phyloP scores from a whole-genome alignment of 2,113 vertebrate species.

The Engraulis encrasicolus region DNA sequence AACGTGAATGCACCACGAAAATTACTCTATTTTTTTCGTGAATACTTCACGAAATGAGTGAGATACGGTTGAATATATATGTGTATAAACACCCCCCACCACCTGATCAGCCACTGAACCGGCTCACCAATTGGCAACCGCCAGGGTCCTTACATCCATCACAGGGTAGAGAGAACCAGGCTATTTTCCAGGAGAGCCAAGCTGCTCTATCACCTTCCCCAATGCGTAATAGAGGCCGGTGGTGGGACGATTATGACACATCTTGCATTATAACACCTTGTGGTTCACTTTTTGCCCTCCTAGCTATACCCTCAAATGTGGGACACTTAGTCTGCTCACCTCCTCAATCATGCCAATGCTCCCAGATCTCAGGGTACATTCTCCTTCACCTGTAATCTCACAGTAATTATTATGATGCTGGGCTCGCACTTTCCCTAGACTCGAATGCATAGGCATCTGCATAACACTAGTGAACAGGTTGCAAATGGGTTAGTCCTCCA shows the following conservation, averaged over 20 bases:
- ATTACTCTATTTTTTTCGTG: too few relatives aligned
- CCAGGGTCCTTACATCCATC: constrained; percentile 33
- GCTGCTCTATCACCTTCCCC: constrained; percentile 34
- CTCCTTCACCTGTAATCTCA: neutral
- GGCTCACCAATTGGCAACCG: constrained; percentile 2
- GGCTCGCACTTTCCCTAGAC: neutral
- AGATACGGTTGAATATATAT: too few relatives aligned
- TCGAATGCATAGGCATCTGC: constrained; percentile 7
- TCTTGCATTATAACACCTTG: constrained; percentile 26
- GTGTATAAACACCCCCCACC: constrained; percentile 17
- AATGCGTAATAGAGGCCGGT: constrained; percentile 27
- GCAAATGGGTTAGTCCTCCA: neutral
- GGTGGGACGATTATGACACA: constrained; percentile 21
- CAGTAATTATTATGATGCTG: constrained; percentile 18
- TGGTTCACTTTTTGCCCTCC: neutral
- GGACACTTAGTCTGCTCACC: neutral
- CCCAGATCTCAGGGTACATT: neutral
- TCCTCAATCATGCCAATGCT: neutral
- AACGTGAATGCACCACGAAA: too few relatives aligned
- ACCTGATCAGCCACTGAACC: constrained; percentile 25
- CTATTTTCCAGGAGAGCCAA: constrained; percentile 30
- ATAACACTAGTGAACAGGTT: constrained; percentile 13
- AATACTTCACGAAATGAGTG: too few relatives aligned
- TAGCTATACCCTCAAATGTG: neutral
- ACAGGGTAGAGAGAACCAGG: neutral